Percentiles rank a stretch among this genome's conserved stretches.
Conservation (phyloP, 2,888 invertebrate species). For the Scaptomyza polygonia region DNA sequence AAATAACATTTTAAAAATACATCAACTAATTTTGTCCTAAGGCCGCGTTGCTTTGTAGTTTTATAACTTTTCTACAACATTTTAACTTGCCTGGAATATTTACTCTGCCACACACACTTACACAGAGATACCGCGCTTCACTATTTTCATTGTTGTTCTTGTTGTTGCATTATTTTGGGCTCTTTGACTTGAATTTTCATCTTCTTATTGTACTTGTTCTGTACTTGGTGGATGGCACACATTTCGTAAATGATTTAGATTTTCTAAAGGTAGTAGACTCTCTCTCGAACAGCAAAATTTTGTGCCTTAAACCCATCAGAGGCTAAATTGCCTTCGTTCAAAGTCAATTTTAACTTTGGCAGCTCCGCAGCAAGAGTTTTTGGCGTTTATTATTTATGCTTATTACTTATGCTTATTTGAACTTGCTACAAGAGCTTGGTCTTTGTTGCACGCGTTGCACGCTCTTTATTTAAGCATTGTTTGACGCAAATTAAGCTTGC, state of each 20-base stretch:
- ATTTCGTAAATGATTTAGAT: slow-evolving; percentile 72
- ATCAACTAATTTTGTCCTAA: not conserved
- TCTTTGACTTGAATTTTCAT: slow-evolving; percentile 62
- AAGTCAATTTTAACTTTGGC: slow-evolving; percentile 17
- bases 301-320: slow-evolving; percentile 11
- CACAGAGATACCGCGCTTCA: slow-evolving; percentile 17
- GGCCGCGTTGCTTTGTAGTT: not conserved
- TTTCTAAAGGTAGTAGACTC: slow-evolving; percentile 19
- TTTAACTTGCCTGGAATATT: slow-evolving; percentile 28
- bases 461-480: not conserved
- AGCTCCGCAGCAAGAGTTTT: slow-evolving; percentile 2
- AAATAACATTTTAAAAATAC: not conserved
- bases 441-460: not conserved
- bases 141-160: slow-evolving; percentile 37
- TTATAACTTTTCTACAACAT: slow-evolving; percentile 16
- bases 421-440: not conserved
- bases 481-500: not conserved
- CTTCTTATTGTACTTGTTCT: not conserved
- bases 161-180: slow-evolving; percentile 55
- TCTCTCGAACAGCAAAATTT: no score
- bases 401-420: slow-evolving; percentile 2
- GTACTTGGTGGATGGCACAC: slow-evolving; percentile 38
- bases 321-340: slow-evolving; percentile 11
- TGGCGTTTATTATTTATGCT: slow-evolving; percentile 9
- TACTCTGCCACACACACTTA: slow-evolving; percentile 26